Evolutionary conservation across 2,888 invertebrate species (phyloP), one percentile per base, ranked within the genome.

Genomic region (Portevinia maculata): DNA sequence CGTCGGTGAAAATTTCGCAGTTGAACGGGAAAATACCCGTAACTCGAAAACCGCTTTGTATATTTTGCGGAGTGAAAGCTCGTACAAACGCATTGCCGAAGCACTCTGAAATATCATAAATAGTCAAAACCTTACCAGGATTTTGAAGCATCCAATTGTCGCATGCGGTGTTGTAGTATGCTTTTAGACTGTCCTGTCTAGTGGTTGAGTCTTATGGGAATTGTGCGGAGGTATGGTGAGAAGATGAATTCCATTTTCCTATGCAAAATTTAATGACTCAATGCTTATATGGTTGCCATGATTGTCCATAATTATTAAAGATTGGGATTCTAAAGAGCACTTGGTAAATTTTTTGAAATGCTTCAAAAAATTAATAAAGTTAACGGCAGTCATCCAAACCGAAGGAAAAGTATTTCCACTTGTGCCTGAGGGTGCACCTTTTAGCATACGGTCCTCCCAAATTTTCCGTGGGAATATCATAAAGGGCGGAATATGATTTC

Each of bases 291-390:
- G 62, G 24, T 44, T 37, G 62, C 48, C 46, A 62, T 62, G 62
- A 32, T 48, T 48, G 48, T 62, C 37, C 62, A 62, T 48, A 32
- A 48, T 62, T 48, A 48, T 48, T 37, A 62, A 37, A 37, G 19
- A 62, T 48, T 62, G 62, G 9, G 48, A 62, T 34, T 62, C 19
- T 9, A 46, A 34, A 34, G 46, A 46, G 13, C 46, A 34, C 46
- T 60, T 60, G 46, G 28, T 32, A 30, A 60, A 24, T 59, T 60
- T 60, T 60, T 60, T 46, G 46, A 60, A 60, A 24, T 60, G 46
- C 24, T 60, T 28, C n/a, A n/a, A n/a, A n/a, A n/a, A n/a, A n/a
- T n/a, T n/a, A n/a, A n/a, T n/a, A n/a, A n/a, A n/a, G n/a, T n/a
- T n/a, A n/a, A n/a, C n/a, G n/a, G n/a, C n/a, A n/a, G n/a, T n/a